phyloP scores from a whole-genome alignment of 2,113 vertebrate species.

The Gymnogyps californianus region DNA sequence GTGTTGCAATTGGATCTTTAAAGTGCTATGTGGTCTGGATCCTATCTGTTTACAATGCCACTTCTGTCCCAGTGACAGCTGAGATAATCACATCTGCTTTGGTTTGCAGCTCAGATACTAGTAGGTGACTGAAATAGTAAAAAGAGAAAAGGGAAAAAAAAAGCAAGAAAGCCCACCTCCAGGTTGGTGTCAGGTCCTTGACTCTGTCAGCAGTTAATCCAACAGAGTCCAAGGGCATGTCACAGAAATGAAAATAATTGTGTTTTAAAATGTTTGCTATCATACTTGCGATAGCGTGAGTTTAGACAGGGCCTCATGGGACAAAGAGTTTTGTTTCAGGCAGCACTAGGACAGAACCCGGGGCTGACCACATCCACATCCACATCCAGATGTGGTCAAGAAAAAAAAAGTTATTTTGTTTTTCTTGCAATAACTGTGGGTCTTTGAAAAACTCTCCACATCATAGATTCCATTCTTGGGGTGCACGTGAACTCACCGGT shows the following conservation, averaged over 20 bases:
- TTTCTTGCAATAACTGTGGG: not conserved
- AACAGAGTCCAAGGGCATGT: not conserved
- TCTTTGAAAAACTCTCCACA: not conserved
- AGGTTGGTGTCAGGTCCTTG: not conserved
- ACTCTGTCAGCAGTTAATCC: not conserved
- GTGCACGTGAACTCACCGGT: not conserved
- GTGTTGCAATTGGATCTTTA: not conserved
- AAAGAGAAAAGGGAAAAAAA: not conserved
- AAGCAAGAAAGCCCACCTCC: not conserved
- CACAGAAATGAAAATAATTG: not conserved
- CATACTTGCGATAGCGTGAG: not conserved
- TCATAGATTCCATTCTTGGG: not conserved
- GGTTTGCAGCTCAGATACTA: not conserved
- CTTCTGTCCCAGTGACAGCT: not conserved
- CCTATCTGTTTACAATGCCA: not conserved
- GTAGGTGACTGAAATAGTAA: not conserved
- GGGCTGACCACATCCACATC: not conserved
- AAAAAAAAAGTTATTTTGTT: not conserved
- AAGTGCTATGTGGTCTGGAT: constrained; percentile 7
- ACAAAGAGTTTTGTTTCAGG: not conserved
- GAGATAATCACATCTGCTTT: constrained; percentile 30
- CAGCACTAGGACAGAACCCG: not conserved
- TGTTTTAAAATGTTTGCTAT: not conserved
- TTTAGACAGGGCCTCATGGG: not conserved
- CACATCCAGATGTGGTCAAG: not conserved